A percentile compares a stretch with the other conserved stretches of the same genome.
Evolutionary conservation across 2,888 invertebrate species (phyloP).

Genomic region (Isotomurus palustris): DNA sequence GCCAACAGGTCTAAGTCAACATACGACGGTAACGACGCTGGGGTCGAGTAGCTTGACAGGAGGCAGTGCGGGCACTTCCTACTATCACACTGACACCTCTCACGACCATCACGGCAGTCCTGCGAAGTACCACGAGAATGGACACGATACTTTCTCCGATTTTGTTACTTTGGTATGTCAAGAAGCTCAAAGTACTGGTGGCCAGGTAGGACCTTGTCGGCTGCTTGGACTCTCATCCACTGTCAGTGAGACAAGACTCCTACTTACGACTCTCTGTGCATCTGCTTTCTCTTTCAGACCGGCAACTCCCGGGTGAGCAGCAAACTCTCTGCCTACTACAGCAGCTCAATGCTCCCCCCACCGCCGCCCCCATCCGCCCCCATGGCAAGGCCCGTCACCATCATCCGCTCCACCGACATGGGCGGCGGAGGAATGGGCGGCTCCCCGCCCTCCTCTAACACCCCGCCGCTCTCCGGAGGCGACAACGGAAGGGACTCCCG

Average conservation of each 20-base stretch:
- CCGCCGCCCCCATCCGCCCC: slow-evolving; percentile 87
- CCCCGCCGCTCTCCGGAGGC: slow-evolving; percentile 53
- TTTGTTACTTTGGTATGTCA: slow-evolving; percentile 96
- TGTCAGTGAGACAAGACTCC: neutral
- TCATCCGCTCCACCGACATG: slow-evolving; percentile 76
- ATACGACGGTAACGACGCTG: slow-evolving; percentile 54
- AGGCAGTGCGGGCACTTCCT: slow-evolving; percentile 47
- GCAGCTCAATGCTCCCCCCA: slow-evolving; percentile 88
- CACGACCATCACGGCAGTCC: slow-evolving; percentile 52
- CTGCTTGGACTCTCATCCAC: neutral
- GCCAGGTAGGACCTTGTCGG: slow-evolving; percentile 5
- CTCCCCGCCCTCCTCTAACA: slow-evolving; percentile 60
- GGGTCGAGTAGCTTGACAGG: slow-evolving; percentile 54
- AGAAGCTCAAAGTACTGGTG: slow-evolving; percentile 65
- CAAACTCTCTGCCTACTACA: slow-evolving; percentile 74
- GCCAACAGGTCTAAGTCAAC: slow-evolving; percentile 51
- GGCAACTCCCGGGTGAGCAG: slow-evolving; percentile 46
- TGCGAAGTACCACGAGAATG: slow-evolving; percentile 73
- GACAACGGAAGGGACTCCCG: slow-evolving; percentile 51
- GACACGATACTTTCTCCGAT: slow-evolving; percentile 82
- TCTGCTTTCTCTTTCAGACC: slow-evolving; percentile 17
- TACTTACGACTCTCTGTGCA: neutral
- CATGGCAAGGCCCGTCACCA: slow-evolving; percentile 93
- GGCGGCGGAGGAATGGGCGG: slow-evolving; percentile 38
- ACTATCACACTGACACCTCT: slow-evolving; percentile 56